These are phyloP conservation scores for Bursaphelenchus okinawaensis DNA, from an alignment of 2,888 invertebrate species.

Conservation along the genomic window DNA sequence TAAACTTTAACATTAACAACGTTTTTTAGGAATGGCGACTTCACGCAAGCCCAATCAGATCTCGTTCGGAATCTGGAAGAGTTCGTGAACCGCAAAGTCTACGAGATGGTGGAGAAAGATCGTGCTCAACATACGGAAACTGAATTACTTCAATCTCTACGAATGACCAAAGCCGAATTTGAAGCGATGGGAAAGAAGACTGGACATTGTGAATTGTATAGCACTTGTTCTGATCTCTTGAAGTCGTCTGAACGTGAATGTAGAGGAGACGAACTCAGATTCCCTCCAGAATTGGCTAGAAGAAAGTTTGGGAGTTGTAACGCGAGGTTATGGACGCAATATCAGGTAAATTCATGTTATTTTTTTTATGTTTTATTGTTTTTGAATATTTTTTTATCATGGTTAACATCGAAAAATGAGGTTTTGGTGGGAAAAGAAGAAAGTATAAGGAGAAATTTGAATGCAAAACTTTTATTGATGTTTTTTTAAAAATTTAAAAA, in stretches of 20 bases:
- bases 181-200: conserved; percentile 19
- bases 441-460: too few relatives aligned
- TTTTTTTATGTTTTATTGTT: too few relatives aligned
- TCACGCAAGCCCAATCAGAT: conserved; percentile 14
- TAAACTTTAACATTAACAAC: neutral
- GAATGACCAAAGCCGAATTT: conserved; percentile 14
- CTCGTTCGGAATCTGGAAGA: conserved; percentile 27
- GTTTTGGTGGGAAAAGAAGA: too few relatives aligned
- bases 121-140: conserved; percentile 12
- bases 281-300: conserved; percentile 13
- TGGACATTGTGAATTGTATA: conserved; percentile 27
- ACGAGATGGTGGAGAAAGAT: conserved; percentile 13
- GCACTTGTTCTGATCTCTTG: conserved; percentile 25
- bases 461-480: too few relatives aligned
- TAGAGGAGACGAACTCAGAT: neutral
- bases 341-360: conserved; percentile 26
- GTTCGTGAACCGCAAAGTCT: conserved; percentile 15
- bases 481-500: conserved; percentile 6
- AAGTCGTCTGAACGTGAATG: conserved; percentile 21
- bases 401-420: too few relatives aligned
- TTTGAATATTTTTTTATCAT: too few relatives aligned
- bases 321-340: conserved; percentile 21
- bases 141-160: conserved; percentile 17
- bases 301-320: conserved; percentile 29
- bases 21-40: neutral